Evolutionary conservation across 2,888 invertebrate genomes (phyloP), one percentile per base, ranked within the genome.

Genomic region (Crepidodera aurea): DNA sequence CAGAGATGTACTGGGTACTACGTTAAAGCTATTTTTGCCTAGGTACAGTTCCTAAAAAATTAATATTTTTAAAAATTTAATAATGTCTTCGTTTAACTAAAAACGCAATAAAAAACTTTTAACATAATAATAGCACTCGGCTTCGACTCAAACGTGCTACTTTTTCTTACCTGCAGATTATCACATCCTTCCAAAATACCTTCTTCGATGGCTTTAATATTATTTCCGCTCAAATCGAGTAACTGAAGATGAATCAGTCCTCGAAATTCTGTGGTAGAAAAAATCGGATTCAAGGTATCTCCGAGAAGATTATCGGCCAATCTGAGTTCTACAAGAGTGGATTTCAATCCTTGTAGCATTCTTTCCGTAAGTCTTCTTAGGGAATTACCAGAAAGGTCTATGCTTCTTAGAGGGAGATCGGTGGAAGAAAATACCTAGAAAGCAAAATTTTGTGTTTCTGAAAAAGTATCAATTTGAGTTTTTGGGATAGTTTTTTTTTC

Each of bases 281-380:
- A 95, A 69, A 95, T 93, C 0, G 95, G 95, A 81, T 94, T 95
- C 22, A 95, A 82, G 73, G 91, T 93, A 77, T 95, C 94, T 0
- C 95, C 95, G 22, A 96, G 84, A n/a, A 93, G 82, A 77, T 96
- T 96, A 74, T 93, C 88, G 22, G 90, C 86, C 54, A 96, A 80
- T 12, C 87, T 85, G 34, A 95, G 78, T 71, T 89, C 90, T 15
- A 87, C 87, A 34, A 95, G 82, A 7, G 88, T 88, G 1, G 85
- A 84, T 68, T 85, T 85, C 0, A 91, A 82, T 0, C 89, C 89
- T 13, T 85, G 84, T 42, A 94, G 84, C 1, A 91, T 83, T 51
- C 91, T 85, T 70, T 94, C 93, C 1, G 93, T 90, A 46, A 96
- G 81, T 64, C 92, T 85, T 44, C 93, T 83, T 2, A 96, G 85